Percentiles rank a stretch among this genome's conserved stretches.
Evolutionary conservation across 2,888 invertebrate species (phyloP).

Genomic region (Myopa testacea): DNA sequence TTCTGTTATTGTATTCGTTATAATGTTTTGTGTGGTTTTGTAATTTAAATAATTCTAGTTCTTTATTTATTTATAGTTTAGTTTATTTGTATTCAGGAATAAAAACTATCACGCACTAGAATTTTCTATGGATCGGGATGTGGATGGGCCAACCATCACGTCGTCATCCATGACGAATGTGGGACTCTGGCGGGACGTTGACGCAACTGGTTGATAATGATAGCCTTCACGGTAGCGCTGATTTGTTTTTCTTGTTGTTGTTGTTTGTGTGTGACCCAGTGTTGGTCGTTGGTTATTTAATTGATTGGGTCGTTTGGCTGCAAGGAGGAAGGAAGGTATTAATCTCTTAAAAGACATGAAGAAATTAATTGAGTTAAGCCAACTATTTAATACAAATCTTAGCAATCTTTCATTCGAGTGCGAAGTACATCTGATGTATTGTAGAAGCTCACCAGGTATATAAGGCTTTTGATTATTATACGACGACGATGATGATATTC

Average conservation of each 20-base stretch:
- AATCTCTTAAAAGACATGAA: too few species aligned
- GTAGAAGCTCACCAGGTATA: constrained; percentile 66
- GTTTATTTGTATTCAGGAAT: constrained; percentile 59
- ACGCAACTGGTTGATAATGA: constrained; percentile 69
- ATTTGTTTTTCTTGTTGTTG: constrained; percentile 66
- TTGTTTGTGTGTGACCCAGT: constrained; percentile 68
- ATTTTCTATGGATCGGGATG: constrained; percentile 69
- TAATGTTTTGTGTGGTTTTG: constrained; percentile 44
- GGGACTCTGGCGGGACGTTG: constrained; percentile 72
- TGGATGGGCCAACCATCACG: constrained; percentile 67
- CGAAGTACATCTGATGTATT: too few species aligned
- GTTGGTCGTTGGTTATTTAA: constrained; percentile 69
- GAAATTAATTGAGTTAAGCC: too few species aligned
- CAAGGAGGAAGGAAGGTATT: constrained; percentile 14
- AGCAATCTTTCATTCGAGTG: too few species aligned
- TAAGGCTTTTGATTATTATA: constrained; percentile 70
- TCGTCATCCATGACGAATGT: constrained; percentile 67
- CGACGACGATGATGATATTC: constrained; percentile 66
- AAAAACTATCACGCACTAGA: constrained; percentile 70
- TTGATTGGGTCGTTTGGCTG: constrained; percentile 70
- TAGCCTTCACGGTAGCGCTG: constrained; percentile 69
- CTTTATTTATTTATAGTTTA: constrained; percentile 35
- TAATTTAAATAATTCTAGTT: constrained; percentile 48
- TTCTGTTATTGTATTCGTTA: constrained; percentile 40
- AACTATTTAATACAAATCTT: too few species aligned